Evolutionary conservation across 2,797 vertebrate species (phyloP).

Genomic region (Cyprinella venusta): DNA sequence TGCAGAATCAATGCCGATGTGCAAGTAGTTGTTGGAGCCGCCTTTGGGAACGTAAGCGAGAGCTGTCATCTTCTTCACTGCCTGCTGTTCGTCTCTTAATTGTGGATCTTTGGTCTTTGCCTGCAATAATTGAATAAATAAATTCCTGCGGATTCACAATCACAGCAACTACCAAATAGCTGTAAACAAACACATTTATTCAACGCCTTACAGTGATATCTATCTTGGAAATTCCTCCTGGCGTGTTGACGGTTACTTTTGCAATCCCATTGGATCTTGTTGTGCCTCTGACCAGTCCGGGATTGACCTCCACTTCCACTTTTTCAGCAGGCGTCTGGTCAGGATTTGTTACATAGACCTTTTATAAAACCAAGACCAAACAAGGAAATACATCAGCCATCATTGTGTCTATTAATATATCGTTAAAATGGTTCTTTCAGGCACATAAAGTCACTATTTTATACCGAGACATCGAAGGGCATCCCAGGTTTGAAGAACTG

Average conservation of each 20-base stretch:
- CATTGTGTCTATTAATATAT: background rate
- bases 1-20: background rate
- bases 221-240: background rate
- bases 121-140: conserved; percentile 55
- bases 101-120: conserved; percentile 62
- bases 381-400: background rate
- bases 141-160: background rate
- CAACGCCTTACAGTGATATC: conserved; percentile 52
- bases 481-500: conserved; percentile 59
- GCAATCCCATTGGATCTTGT: conserved; percentile 74
- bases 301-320: conserved; percentile 59
- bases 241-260: conserved; percentile 76
- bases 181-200: background rate
- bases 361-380: background rate
- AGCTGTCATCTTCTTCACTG: conserved; percentile 64
- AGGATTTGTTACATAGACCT: conserved; percentile 80
- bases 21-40: accelerated
- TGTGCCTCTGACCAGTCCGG: background rate
- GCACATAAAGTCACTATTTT: background rate
- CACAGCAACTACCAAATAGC: background rate
- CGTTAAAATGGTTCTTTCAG: background rate
- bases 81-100: conserved; percentile 60
- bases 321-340: conserved; percentile 71
- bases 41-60: conserved; percentile 27
- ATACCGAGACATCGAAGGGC: conserved; percentile 59